Evolutionary conservation across 2,888 invertebrate species (phyloP).

Genomic region (Lepidocyrtinus sp.): DNA sequence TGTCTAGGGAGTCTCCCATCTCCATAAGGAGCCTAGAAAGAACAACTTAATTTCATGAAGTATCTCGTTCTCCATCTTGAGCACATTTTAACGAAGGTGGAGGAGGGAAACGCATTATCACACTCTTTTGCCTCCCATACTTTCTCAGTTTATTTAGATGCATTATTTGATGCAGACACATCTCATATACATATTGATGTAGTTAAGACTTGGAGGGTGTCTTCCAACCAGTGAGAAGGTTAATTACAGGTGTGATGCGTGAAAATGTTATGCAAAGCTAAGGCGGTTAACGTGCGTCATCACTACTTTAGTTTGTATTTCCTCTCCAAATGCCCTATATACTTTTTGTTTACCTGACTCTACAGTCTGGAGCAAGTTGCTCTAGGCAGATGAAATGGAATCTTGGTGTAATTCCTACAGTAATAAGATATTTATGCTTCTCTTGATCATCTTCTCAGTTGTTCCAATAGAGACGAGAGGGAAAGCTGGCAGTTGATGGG

Average conservation of each 20-base stretch:
- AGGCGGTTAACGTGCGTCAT: slow-evolving; percentile 32
- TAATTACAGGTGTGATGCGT: slow-evolving; percentile 5
- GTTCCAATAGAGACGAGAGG: slow-evolving; percentile 20
- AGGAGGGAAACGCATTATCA: too few species aligned
- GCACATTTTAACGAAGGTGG: background rate
- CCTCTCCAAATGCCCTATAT: background rate
- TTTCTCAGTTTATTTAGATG: background rate
- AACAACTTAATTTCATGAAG: background rate
- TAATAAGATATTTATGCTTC: background rate
- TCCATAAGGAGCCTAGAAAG: background rate
- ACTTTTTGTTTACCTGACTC: background rate
- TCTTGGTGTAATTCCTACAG: slow-evolving; percentile 6
- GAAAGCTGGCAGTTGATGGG: slow-evolving; percentile 49
- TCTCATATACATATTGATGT: background rate
- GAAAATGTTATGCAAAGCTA: background rate
- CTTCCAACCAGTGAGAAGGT: background rate
- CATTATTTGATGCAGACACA: too few species aligned
- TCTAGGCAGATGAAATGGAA: slow-evolving; percentile 30
- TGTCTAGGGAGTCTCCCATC: background rate
- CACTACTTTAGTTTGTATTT: background rate
- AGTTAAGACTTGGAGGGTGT: background rate
- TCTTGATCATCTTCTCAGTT: slow-evolving; percentile 8
- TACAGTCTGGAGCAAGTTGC: background rate
- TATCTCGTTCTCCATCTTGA: background rate
- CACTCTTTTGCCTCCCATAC: background rate